Evolutionary conservation across 2,113 vertebrate species (phyloP).

Genomic region (Entosphenus tridentatus): DNA sequence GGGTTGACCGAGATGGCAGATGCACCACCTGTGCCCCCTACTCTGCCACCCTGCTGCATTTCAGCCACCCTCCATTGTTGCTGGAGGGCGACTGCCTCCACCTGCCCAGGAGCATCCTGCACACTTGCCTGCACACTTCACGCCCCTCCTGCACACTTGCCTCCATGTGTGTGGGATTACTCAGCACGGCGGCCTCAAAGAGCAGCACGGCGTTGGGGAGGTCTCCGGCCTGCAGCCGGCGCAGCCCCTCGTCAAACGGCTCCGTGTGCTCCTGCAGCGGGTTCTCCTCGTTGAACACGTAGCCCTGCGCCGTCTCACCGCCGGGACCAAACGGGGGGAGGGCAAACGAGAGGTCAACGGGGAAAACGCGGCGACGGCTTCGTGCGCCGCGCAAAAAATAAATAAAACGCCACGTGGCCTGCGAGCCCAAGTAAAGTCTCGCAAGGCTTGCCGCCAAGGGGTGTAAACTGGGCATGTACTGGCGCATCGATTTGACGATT

Average conservation of each 20-base stretch:
- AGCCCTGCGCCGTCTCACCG: constrained; percentile 29
- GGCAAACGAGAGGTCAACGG: background rate
- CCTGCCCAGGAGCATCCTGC: background rate
- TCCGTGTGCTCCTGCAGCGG: constrained; percentile 58
- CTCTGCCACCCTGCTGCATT: too few species aligned
- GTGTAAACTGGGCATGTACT: too few species aligned
- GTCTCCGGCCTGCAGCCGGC: constrained; percentile 57
- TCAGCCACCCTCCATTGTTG: too few species aligned
- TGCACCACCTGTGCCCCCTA: too few species aligned
- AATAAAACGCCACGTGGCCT: background rate
- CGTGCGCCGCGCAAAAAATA: background rate
- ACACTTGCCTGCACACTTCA: background rate
- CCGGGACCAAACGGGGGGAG: too few species aligned
- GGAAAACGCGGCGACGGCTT: background rate
- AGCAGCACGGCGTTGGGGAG: constrained; percentile 72
- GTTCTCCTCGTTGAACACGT: constrained; percentile 93
- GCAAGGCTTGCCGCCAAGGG: too few species aligned
- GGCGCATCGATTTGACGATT: too few species aligned
- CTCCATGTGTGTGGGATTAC: constrained; percentile 66
- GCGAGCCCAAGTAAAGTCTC: background rate
- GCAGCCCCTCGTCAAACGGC: constrained; percentile 60
- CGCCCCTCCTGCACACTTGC: constrained; percentile 22
- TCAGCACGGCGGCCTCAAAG: constrained; percentile 78
- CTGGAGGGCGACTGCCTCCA: too few species aligned
- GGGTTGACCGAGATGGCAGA: too few species aligned